Evolutionary conservation across 2,888 invertebrate species (phyloP), one percentile per base, ranked within the genome.

Genomic region (Folsomia candida): DNA sequence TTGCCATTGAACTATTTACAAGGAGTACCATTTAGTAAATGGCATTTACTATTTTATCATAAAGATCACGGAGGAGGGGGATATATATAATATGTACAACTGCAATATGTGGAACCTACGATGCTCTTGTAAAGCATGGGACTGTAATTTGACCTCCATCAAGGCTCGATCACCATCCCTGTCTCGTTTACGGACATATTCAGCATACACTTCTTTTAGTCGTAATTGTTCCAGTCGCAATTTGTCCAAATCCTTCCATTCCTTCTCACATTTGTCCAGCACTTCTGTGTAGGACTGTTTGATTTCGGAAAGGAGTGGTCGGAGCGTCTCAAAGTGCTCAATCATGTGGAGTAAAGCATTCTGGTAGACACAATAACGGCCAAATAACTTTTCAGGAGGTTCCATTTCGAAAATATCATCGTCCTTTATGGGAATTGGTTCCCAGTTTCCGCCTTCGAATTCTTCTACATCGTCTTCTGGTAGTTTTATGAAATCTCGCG

Each of bases 271-370:
- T 51, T 68, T 70, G 11, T 73, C 73, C 59, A 73, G 69, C 0
- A 71, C 71, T 18, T 73, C 73, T 37, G 65, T 71, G 51, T 73
- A 71, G 3, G 68, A 61, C 14, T 70, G 71, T 60, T 71, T 73
- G 20, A 70, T 71, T 61, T 70, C 69, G 1, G 68, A 68, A 25
- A 71, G 66, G 1, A 73, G 25, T 27, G 73, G 69, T 9, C 70
- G 65, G 22, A 73, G 22, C 11, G 63, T 66, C 51, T 71, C 73
- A 63, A 71, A 73, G 67, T 72, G 72, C 27, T 72, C 69, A 0
- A 69, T 66, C 27, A 72, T 4, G 28, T 69, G 64, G n/a, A 67
- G 58, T 22, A 72, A 58, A 0, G 69, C 72, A 20, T 72, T 72
- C 59, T 72, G 72, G 29, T 69, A 64, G 2, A 70, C 62, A 9